These are phyloP conservation scores for Oostethus manadensis DNA, from an alignment of 2,113 vertebrate species.

Conservation along the genomic window DNA sequence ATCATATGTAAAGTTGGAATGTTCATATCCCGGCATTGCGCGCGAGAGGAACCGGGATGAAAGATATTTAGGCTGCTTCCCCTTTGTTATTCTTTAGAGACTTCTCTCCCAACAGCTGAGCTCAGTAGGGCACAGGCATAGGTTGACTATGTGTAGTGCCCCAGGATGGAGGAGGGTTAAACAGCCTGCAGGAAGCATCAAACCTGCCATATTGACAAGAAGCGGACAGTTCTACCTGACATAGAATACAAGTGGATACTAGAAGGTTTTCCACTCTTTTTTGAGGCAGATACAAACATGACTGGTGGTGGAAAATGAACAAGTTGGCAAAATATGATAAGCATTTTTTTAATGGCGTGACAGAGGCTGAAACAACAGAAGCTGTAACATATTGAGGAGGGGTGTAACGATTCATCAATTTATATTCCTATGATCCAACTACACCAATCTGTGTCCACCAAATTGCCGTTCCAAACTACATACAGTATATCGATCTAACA, in stretches of 20 bases:
- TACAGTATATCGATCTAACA: too few species aligned
- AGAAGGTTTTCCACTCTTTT: slow-evolving; percentile 11
- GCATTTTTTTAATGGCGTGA: too few species aligned
- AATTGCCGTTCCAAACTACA: too few species aligned
- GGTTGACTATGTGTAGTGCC: too few species aligned
- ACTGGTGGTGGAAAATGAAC: too few species aligned
- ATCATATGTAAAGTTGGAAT: too few species aligned
- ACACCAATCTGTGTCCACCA: too few species aligned
- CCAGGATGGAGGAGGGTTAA: slow-evolving; percentile 4
- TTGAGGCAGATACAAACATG: slow-evolving; percentile 2
- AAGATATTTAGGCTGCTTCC: background rate
- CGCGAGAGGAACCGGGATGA: background rate
- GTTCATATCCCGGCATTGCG: too few species aligned
- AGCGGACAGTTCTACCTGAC: slow-evolving; percentile 22
- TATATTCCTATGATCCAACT: too few species aligned
- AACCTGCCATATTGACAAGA: slow-evolving; percentile 9
- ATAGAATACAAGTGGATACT: slow-evolving; percentile 11
- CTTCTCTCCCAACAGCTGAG: background rate
- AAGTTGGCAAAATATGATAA: too few species aligned
- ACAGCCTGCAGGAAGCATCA: slow-evolving; percentile 23
- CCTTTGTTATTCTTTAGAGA: slow-evolving; percentile 14
- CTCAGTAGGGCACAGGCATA: slow-evolving; percentile 10
- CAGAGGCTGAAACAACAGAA: slow-evolving; percentile 19
- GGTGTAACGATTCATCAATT: too few species aligned
- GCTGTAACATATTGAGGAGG: slow-evolving; percentile 16